Evolutionary conservation across 1,140 invertebrate species (phyloP), one percentile per base, ranked within the genome.

Genomic region (Nymphalis io): DNA sequence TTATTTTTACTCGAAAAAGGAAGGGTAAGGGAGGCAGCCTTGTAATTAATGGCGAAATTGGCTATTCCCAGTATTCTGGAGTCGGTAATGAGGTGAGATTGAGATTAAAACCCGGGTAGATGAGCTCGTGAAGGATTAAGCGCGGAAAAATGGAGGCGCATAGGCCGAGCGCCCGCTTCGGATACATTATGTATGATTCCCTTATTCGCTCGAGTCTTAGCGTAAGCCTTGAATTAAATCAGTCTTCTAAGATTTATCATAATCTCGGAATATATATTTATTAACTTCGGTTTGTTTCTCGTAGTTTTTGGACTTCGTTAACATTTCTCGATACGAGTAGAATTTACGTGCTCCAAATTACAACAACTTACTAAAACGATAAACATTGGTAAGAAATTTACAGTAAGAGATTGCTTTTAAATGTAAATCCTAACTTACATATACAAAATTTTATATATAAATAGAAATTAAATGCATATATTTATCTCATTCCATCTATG

Each of bases 31-130:
- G 82, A 74, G 78, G 76, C 73, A 63, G 72, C 72, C 73, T 75
- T 72, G 85, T 90, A 91, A 91, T 91, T 89, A 91, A 91, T 91
- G 89, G 79, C 77, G 80, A 82, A 89, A 91, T 89, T 88, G 89
- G 86, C 87, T 87, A 87, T 89, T 88, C 87, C 85, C 80, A 90
- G 87, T 88, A 86, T 90, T 88, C 84, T 78, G 81, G 82, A 85
- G 82, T 76, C 82, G 77, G 87, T 87, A 88, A 91, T 91, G 87
- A 89, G 89, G 89, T 87, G 89, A 84, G 87, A 88, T 89, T 87
- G 86, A 89, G 87, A 89, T 89, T 89, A 91, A 88, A 89, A 88
- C 83, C 88, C 84, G 84, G 78, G 67, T 82, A 83, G 86, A 87
- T 83, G 84, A 83, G 88, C 78, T 78, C 78, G 81, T 80, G 82